Base-by-base conservation (phyloP, 2,797 vertebrate genomes). In the Peromyscus melanophrys region DNA sequence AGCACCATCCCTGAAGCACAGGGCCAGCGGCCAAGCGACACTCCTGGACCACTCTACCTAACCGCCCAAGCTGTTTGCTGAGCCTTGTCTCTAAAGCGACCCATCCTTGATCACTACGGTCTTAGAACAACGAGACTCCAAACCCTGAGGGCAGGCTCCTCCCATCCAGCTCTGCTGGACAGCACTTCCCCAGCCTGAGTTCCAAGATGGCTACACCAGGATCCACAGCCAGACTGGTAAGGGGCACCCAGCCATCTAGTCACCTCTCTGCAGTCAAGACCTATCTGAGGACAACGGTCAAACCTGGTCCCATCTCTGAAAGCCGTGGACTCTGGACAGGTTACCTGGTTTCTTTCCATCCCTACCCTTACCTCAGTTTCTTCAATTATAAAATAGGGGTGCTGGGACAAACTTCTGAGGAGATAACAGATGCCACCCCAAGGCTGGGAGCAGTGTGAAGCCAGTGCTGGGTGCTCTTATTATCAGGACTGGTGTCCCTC, bases 131-230 rank as follows among this genome's bases (percentile, higher is more conserved):
- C 25, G 21, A 29, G 31, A 19, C n/a, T 23, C 9, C 67, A 80
- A 52, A 73, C 23, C 10, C 31, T 0, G 17, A 49, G 40, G 49
- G 63, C 34, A 76, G 73, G 80, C 73, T 59, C 75, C 17, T 57
- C 59, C 65, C 43, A 4, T 17, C 61, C 25, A 5, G 55, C 80
- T 55, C 40, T 0, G 9, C 67, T 65, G 6, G 25, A 31, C 43
- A 4, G 23, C 55, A 34, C 16, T 29, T 63, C 43, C 89, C 10
- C 1, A 0, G 4, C 1, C 34, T 52, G 0, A 0, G 61, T 40
- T 43, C 73, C 37, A 46, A 21, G 37, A 4, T 31, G 49, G 75
- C 82, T 34, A 4, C 4, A 19, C 1, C 7, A 63, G 31, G 61
- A 49, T 0, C 19, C 10, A 59, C 23, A 0, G 87, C 46, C 7